These are phyloP conservation scores for Hucho hucho DNA, from an alignment of 2,113 vertebrate species.

Conservation along the genomic window DNA sequence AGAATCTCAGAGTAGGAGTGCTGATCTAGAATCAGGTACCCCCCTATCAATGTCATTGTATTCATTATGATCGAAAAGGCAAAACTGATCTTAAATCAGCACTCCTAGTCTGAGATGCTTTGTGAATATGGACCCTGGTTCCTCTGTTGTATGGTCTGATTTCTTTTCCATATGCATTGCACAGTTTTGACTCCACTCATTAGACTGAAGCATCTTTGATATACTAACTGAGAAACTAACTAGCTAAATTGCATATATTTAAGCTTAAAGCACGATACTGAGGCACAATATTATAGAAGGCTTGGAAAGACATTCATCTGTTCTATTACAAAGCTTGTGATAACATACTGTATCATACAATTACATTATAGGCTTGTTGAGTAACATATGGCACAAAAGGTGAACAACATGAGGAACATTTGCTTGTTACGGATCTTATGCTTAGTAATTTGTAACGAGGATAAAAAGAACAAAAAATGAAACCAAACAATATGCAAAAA, in stretches of 20 bases:
- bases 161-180: constrained; percentile 7
- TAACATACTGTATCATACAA: constrained; percentile 38
- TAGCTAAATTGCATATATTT: constrained; percentile 54
- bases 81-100: too few species aligned
- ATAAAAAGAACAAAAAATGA: constrained; percentile 29
- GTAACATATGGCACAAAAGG: constrained; percentile 54
- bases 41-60: too few species aligned
- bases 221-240: constrained; percentile 35
- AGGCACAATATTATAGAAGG: constrained; percentile 67
- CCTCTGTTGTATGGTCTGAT: background rate
- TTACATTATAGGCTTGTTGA: constrained; percentile 42
- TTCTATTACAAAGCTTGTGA: constrained; percentile 34
- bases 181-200: constrained; percentile 6
- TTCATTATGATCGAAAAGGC: too few species aligned
- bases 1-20: too few species aligned
- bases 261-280: constrained; percentile 59
- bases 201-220: constrained; percentile 21
- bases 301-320: constrained; percentile 43
- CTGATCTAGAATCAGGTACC: too few species aligned
- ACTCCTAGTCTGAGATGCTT: too few species aligned
- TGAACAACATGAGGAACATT: constrained; percentile 28
- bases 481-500: constrained; percentile 49
- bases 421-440: constrained; percentile 22
- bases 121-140: too few species aligned
- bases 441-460: constrained; percentile 9